Percentiles rank a stretch among this genome's conserved stretches.
Evolutionary conservation across 1,140 invertebrate genomes (phyloP).

Genomic region (Heliconius hermathena): DNA sequence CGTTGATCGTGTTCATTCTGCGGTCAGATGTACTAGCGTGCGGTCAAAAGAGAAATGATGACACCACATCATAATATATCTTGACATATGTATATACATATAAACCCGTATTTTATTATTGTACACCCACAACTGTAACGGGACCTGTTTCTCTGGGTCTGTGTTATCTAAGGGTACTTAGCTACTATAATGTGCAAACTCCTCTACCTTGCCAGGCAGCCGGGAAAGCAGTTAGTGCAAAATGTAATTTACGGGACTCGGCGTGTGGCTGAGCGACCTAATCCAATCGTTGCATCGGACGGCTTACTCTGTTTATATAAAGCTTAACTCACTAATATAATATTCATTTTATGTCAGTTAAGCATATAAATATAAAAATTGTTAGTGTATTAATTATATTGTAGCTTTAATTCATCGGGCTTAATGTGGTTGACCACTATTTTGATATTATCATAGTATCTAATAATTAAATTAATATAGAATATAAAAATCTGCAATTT

Average conservation of each 20-base stretch:
- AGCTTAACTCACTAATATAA: conserved; percentile 13
- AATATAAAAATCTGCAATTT: neutral
- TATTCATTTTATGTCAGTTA: conserved; percentile 4
- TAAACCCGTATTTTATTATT: neutral
- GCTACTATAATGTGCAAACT: conserved; percentile 27
- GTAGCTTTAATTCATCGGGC: neutral
- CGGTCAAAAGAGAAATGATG: conserved; percentile 35
- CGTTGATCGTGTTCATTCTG: conserved; percentile 23
- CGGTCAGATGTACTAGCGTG: conserved; percentile 39
- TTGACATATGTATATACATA: neutral
- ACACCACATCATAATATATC: conserved; percentile 17
- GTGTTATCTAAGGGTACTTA: conserved; percentile 22
- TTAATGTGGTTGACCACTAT: neutral
- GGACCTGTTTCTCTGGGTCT: conserved; percentile 23
- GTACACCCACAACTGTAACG: conserved; percentile 27
- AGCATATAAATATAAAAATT: neutral
- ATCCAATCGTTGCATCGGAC: conserved; percentile 28
- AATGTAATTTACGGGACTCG: conserved; percentile 34
- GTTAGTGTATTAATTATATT: conserved; percentile 4
- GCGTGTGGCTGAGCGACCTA: conserved; percentile 26
- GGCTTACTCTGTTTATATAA: conserved; percentile 14
- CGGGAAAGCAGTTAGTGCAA: conserved; percentile 29
- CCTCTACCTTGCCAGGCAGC: conserved; percentile 4
- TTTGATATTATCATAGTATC: neutral
- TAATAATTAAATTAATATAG: neutral